A percentile compares a stretch with the other conserved stretches of the same genome.
These are phyloP conservation scores for Mionectes olivaceus DNA, from an alignment of 2,797 vertebrate species.

Conservation along the genomic window DNA sequence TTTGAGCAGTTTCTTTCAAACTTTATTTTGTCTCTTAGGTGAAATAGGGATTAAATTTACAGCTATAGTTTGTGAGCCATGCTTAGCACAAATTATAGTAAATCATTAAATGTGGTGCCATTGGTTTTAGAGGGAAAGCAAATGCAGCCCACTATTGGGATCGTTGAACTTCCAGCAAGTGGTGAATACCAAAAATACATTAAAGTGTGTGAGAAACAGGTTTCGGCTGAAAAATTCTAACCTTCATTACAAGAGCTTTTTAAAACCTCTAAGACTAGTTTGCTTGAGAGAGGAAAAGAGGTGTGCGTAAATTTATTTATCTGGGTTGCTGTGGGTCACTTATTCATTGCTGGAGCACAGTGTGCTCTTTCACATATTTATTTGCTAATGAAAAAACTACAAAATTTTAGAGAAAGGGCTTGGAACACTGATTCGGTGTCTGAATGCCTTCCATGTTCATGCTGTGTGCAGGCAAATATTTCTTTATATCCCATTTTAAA, in stretches of 20 bases:
- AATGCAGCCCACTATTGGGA: background rate
- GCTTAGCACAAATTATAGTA: background rate
- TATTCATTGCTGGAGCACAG: background rate
- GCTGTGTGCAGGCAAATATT: background rate
- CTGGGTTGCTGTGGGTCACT: background rate
- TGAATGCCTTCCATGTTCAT: background rate
- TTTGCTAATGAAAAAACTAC: background rate
- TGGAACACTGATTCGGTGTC: background rate
- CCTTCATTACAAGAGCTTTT: background rate
- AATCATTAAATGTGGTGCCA: background rate
- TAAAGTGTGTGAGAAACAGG: background rate
- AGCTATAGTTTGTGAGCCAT: constrained; percentile 26
- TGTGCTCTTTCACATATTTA: background rate
- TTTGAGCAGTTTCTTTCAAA: background rate
- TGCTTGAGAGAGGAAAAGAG: background rate
- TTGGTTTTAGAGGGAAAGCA: constrained; percentile 17
- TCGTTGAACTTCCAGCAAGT: constrained; percentile 5
- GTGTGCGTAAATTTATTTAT: background rate
- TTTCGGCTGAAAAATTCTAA: background rate
- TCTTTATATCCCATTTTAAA: background rate
- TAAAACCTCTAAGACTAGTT: background rate
- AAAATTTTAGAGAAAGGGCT: background rate
- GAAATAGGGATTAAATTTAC: constrained; percentile 6
- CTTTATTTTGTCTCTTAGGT: background rate
- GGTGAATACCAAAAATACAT: background rate